Percentiles rank a stretch among this genome's conserved stretches.
Evolutionary conservation across 1,140 invertebrate genomes (phyloP).

Genomic region (Diachasma alloeum): DNA sequence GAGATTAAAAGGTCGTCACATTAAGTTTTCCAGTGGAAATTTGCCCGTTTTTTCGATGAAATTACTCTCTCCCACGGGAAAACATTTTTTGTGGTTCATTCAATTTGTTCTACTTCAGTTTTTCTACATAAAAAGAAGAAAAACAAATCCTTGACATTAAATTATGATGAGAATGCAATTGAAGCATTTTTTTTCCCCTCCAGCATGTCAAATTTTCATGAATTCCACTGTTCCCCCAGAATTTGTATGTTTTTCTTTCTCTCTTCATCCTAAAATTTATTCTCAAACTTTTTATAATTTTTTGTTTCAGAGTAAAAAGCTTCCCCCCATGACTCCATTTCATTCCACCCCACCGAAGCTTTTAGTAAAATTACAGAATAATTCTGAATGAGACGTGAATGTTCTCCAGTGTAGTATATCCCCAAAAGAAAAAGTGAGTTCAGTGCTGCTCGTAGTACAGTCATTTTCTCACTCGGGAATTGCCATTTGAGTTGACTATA

Average conservation of each 20-base stretch:
- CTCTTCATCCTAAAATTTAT: background rate
- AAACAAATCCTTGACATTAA: no score
- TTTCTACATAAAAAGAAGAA: no score
- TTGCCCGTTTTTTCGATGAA: no score
- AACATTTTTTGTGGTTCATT: no score
- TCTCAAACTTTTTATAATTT: background rate
- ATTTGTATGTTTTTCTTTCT: background rate
- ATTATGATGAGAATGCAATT: no score
- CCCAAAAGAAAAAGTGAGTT: background rate
- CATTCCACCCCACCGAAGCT: background rate
- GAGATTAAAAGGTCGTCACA: no score
- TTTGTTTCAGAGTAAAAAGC: background rate
- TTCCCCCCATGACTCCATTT: background rate
- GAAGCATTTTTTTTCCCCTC: background rate
- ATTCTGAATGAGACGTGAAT: background rate
- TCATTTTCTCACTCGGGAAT: background rate
- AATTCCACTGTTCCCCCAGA: background rate
- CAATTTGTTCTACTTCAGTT: no score
- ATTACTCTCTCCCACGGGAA: no score
- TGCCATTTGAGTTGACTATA: background rate
- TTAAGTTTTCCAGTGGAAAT: no score
- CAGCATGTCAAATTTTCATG: background rate
- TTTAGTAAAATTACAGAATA: conserved; percentile 2
- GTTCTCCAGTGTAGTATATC: background rate
- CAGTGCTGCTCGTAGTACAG: background rate